Evolutionary conservation across 2,888 invertebrate species (phyloP).

Genomic region (Melanargia galathea): DNA sequence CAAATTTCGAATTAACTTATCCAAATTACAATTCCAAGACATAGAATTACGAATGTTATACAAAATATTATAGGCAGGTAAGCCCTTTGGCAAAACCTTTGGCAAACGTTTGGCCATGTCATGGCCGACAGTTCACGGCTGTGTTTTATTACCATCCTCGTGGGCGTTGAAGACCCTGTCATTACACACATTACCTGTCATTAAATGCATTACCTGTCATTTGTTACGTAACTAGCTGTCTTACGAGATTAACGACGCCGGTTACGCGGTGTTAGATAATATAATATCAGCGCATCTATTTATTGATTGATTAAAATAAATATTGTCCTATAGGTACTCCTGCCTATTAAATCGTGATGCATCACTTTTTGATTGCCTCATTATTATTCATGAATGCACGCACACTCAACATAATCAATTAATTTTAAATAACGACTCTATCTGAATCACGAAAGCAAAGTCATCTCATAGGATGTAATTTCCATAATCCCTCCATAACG

Average conservation of each 20-base stretch:
- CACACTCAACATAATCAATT: neutral
- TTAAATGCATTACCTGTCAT: slow-evolving; percentile 45
- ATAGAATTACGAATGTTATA: slow-evolving; percentile 20
- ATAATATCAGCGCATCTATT: slow-evolving; percentile 14
- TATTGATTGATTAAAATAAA: slow-evolving; percentile 18
- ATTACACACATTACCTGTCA: slow-evolving; percentile 28
- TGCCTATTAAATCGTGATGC: neutral
- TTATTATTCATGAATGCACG: neutral
- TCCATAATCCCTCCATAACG: no score
- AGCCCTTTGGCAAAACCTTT: slow-evolving; percentile 18
- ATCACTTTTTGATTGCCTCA: slow-evolving; percentile 3
- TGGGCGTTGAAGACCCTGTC: slow-evolving; percentile 44
- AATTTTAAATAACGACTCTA: neutral
- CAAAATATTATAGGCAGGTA: slow-evolving; percentile 11
- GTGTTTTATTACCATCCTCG: slow-evolving; percentile 41
- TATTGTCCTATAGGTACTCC: neutral
- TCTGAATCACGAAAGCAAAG: neutral
- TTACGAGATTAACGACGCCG: slow-evolving; percentile 42
- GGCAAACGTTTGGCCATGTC: slow-evolving; percentile 25
- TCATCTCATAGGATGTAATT: no score
- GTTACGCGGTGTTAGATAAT: slow-evolving; percentile 48
- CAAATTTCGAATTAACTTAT: neutral
- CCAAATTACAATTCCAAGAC: slow-evolving; percentile 10
- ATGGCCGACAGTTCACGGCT: slow-evolving; percentile 35
- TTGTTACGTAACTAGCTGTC: slow-evolving; percentile 50